These are phyloP conservation scores for Drosophila pegasa DNA, from an alignment of 2,888 invertebrate species.

Conservation along the genomic window DNA sequence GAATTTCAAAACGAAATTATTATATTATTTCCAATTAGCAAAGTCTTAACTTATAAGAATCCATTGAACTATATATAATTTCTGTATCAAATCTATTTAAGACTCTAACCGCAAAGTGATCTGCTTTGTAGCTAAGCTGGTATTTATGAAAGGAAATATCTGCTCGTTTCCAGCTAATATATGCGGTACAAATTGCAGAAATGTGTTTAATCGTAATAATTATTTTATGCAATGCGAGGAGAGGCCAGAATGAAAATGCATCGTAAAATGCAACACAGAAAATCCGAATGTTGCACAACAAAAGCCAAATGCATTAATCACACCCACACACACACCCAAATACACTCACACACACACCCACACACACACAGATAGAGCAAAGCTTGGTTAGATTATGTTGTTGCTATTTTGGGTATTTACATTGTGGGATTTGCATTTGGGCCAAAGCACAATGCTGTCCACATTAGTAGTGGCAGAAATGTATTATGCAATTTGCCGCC, in stretches of 20 bases:
- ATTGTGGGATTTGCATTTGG: conserved; percentile 38
- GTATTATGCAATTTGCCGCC: conserved; percentile 36
- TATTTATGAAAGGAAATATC: neutral
- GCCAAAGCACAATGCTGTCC: conserved; percentile 18
- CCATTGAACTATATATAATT: neutral
- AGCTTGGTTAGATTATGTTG: conserved; percentile 51
- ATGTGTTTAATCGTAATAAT: conserved; percentile 14
- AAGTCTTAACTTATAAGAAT: neutral
- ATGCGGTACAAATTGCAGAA: neutral
- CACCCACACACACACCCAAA: neutral
- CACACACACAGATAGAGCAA: conserved; percentile 11
- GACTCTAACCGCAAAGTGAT: neutral
- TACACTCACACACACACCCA: neutral
- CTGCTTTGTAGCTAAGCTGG: neutral
- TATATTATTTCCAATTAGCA: neutral
- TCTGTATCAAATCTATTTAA: neutral
- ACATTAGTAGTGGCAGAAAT: conserved; percentile 43
- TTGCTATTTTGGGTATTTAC: conserved; percentile 37
- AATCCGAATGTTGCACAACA: conserved; percentile 44
- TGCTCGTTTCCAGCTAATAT: neutral
- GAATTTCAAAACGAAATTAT: neutral
- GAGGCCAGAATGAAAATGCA: conserved; percentile 5
- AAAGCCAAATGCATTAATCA: conserved; percentile 51
- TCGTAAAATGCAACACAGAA: conserved; percentile 9
- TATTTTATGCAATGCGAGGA: conserved; percentile 12